phyloP scores from a whole-genome alignment of 2,113 vertebrate genomes.

The Struthio camelus region DNA sequence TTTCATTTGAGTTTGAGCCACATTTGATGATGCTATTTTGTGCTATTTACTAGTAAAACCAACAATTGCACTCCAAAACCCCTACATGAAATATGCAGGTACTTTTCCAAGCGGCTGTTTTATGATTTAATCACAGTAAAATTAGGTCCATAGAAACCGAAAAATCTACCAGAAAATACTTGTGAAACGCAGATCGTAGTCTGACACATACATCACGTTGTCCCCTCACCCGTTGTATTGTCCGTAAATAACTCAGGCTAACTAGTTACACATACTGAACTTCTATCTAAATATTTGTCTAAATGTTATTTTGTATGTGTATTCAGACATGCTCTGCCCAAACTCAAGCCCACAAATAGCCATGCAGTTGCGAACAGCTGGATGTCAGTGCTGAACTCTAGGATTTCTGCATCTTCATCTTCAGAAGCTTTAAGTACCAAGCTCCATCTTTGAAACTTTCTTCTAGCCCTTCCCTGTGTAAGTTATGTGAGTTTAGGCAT shows the following conservation, averaged over 20 bases:
- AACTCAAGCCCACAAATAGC: not conserved
- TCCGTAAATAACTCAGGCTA: not conserved
- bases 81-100: not conserved
- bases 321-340: not conserved
- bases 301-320: not conserved
- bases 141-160: not conserved
- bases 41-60: not conserved
- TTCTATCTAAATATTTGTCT: not conserved
- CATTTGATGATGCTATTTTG: not conserved
- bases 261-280: not conserved
- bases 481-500: not conserved
- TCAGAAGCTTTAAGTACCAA: slow-evolving; percentile 21
- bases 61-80: not conserved
- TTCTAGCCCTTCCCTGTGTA: not conserved
- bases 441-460: slow-evolving; percentile 9
- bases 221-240: not conserved
- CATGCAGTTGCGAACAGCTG: slow-evolving; percentile 29
- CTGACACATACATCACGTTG: not conserved
- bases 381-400: slow-evolving; percentile 34
- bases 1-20: not conserved
- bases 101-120: not conserved
- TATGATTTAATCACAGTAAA: not conserved
- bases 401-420: slow-evolving; percentile 22
- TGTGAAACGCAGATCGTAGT: not conserved
- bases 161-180: not conserved